Conservation (phyloP, 2,113 vertebrate genomes). For the Xenotilapia flavipinnis region DNA sequence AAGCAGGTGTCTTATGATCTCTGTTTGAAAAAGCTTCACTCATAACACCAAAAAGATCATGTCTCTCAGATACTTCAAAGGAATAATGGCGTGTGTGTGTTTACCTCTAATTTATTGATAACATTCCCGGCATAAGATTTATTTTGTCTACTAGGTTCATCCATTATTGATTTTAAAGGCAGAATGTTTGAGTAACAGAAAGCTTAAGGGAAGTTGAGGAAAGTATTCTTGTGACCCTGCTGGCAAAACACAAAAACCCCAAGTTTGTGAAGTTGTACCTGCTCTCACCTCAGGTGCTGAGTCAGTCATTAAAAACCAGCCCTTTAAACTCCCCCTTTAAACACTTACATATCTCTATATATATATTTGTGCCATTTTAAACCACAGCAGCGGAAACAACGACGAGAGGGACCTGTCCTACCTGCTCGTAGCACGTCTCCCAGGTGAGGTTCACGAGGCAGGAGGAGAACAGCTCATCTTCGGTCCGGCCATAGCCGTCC, state of each 20-base stretch:
- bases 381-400: not conserved
- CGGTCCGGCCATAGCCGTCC: constrained; percentile 85
- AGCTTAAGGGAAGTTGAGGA: constrained; percentile 37
- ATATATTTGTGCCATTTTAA: not conserved
- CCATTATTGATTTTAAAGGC: constrained; percentile 59
- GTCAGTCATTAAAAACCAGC: not conserved
- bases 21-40: not conserved
- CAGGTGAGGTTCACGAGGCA: constrained; percentile 89
- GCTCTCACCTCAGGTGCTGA: not conserved
- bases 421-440: constrained; percentile 90
- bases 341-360: not conserved
- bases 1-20: not conserved
- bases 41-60: not conserved
- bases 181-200: not conserved
- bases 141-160: constrained; percentile 52
- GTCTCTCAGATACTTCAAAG: constrained; percentile 23
- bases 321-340: not conserved
- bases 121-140: not conserved
- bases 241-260: not conserved
- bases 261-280: constrained; percentile 19
- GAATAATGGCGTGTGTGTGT: not conserved
- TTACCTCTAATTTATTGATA: constrained; percentile 48
- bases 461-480: constrained; percentile 85
- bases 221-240: not conserved
- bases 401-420: constrained; percentile 54